Evolutionary conservation across 2,888 invertebrate genomes (phyloP).

Genomic region (Julus scandinavius): DNA sequence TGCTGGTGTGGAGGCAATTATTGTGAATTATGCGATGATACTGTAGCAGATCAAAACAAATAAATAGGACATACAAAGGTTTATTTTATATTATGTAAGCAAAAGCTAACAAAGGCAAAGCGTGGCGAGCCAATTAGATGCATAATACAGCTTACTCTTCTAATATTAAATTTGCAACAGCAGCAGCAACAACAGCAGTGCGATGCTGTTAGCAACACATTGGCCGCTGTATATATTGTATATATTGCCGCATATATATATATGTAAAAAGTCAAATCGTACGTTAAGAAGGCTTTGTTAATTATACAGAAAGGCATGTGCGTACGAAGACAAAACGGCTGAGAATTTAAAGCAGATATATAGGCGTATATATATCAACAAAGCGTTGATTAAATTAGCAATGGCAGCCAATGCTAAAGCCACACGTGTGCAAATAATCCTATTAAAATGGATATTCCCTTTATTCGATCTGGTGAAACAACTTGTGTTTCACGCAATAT

Average conservation of each 20-base stretch:
- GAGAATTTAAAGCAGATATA: background rate
- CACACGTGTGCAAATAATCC: background rate
- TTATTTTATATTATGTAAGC: constrained; percentile 17
- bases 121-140: constrained; percentile 15
- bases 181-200: background rate
- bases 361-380: background rate
- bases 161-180: background rate
- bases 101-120: constrained; percentile 4
- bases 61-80: background rate
- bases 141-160: constrained; percentile 1
- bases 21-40: background rate
- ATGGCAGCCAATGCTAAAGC: background rate
- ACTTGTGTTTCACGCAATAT: too few species aligned
- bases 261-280: background rate
- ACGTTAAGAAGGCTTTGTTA: constrained; percentile 14
- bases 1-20: constrained; percentile 9
- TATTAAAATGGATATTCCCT: background rate
- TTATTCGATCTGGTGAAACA: too few species aligned
- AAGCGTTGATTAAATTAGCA: background rate
- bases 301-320: background rate
- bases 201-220: background rate
- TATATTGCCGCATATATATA: background rate
- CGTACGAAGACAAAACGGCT: background rate
- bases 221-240: background rate
- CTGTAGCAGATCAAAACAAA: constrained; percentile 3